Conservation (phyloP, 2,888 invertebrate species). For the Agrochola circellaris region DNA sequence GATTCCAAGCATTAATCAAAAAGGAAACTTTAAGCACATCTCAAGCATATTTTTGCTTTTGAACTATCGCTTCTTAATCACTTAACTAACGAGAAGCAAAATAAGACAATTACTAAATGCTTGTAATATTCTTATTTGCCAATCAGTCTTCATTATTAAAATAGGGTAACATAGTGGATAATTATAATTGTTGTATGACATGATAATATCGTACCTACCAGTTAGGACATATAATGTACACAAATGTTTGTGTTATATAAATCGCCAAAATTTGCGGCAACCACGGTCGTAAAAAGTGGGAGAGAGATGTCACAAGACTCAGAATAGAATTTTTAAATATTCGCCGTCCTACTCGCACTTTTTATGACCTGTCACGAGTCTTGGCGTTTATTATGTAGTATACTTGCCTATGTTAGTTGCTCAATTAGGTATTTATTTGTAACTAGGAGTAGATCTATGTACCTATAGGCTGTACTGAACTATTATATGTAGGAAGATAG, state of each 20-base stretch:
- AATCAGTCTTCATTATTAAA: conserved; percentile 29
- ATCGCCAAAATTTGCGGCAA: background rate
- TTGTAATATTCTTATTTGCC: conserved; percentile 13
- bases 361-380: background rate
- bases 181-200: conserved; percentile 56
- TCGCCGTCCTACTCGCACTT: background rate
- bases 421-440: conserved; percentile 77
- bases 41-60: background rate
- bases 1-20: conserved; percentile 17
- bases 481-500: conserved; percentile 50
- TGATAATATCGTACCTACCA: conserved; percentile 78
- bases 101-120: background rate
- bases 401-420: conserved; percentile 71
- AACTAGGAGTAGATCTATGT: conserved; percentile 56
- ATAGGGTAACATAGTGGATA: conserved; percentile 38
- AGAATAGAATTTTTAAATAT: background rate
- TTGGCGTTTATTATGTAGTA: conserved; percentile 30
- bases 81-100: background rate
- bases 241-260: conserved; percentile 68
- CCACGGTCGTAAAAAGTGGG: background rate
- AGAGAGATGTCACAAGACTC: background rate
- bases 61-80: no score
- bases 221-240: conserved; percentile 73
- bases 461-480: conserved; percentile 59
- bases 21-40: background rate